Evolutionary conservation across 2,888 invertebrate genomes (phyloP), one percentile per base, ranked within the genome.

Genomic region (Yponomeuta sedellus): DNA sequence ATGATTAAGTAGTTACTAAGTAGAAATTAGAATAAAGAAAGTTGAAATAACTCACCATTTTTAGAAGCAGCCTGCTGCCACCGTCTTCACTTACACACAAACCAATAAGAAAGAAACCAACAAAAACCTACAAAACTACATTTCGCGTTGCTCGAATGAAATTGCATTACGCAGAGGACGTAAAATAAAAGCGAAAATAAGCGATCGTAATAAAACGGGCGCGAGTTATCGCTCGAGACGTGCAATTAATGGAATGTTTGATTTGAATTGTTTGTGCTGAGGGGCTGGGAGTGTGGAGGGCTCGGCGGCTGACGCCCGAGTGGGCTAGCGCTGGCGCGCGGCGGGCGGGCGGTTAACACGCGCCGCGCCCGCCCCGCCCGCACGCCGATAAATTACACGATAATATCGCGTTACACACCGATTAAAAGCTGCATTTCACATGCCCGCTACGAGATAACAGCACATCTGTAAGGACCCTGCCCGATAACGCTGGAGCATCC

Each of bases 161-260:
- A 88, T 89, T 87, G 88, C 85, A 88, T 88, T 90, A 87, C 65
- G 34, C 58, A 28, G 77, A 76, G 77, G 80, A 83, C 77, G 81
- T 77, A 83, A 85, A 87, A 88, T 87, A 87, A 86, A 88, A 82
- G 74, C 81, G 78, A 82, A 82, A 83, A 84, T 86, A 87, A 81
- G 80, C 77, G 75, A 74, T 72, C 74, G 86, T 75, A 82, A 86
- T 88, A 88, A 90, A 90, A 84, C 79, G 69, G 69, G 79, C 79
- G 79, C 81, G 84, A 70, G 76, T 85, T 86, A 88, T 87, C 75
- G 75, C 80, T 78, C 79, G 77, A 81, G 77, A 81, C 77, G 83
- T 79, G 81, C 82, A 87, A 87, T 88, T 85, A 87, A 87, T 83
- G 82, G 80, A 82, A 82, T 83, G 81, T 86, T 84, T 81, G 83